These are phyloP conservation scores for Telenomus remus DNA, from an alignment of 1,140 invertebrate species.

Conservation along the genomic window DNA sequence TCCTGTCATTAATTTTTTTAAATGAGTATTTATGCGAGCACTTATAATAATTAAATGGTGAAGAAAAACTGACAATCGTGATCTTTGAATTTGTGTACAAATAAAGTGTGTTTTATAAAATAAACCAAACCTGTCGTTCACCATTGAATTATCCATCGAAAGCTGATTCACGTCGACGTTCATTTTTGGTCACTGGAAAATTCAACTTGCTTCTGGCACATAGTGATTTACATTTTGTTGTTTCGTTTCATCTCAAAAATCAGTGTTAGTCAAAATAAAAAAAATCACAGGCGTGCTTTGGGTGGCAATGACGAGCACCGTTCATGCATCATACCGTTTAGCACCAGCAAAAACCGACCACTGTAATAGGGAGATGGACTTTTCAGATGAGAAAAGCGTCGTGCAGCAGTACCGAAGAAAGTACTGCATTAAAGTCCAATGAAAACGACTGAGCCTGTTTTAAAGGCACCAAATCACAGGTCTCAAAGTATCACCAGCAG, in stretches of 20 bases:
- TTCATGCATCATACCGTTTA: slow-evolving; percentile 37
- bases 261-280: neutral
- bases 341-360: slow-evolving; percentile 23
- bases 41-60: slow-evolving; percentile 29
- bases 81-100: slow-evolving; percentile 20
- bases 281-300: slow-evolving; percentile 8
- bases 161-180: neutral
- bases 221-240: neutral
- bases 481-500: no score
- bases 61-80: slow-evolving; percentile 3
- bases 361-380: slow-evolving; percentile 58
- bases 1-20: no score
- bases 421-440: slow-evolving; percentile 68
- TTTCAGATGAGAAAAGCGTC: slow-evolving; percentile 72
- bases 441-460: slow-evolving; percentile 51
- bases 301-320: slow-evolving; percentile 13
- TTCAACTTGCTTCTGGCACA: neutral
- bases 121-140: slow-evolving; percentile 11
- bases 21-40: no score
- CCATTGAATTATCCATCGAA: slow-evolving; percentile 20
- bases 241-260: neutral
- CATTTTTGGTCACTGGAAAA: neutral
- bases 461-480: slow-evolving; percentile 59
- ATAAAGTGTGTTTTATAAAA: slow-evolving; percentile 30
- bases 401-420: slow-evolving; percentile 68